A percentile compares a stretch with the other conserved stretches of the same genome.
These are phyloP conservation scores for Acridotheres tristis DNA, from an alignment of 2,797 vertebrate genomes.

Conservation along the genomic window DNA sequence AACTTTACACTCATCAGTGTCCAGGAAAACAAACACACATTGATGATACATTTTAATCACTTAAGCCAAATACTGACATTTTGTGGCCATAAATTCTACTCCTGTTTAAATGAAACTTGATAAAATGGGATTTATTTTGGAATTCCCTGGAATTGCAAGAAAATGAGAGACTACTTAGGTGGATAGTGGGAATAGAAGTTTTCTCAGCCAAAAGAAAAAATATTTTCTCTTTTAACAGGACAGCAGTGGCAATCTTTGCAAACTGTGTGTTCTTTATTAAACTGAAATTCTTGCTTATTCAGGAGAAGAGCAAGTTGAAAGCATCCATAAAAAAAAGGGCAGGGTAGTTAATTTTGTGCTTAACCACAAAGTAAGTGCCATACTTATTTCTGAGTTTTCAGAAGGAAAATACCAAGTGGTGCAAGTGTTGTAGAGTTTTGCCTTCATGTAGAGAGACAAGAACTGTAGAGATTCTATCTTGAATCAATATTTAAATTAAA, in stretches of 20 bases:
- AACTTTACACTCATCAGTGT: background rate
- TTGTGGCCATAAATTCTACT: background rate
- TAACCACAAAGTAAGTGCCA: constrained; percentile 76
- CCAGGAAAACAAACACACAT: background rate
- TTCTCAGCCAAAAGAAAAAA: background rate
- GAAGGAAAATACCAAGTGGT: background rate
- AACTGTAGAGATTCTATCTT: background rate
- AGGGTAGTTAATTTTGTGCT: constrained; percentile 78
- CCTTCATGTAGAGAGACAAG: background rate
- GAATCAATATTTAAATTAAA: background rate
- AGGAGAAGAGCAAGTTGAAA: constrained; percentile 79
- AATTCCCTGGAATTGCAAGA: background rate
- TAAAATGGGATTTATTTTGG: background rate
- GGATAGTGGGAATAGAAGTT: background rate
- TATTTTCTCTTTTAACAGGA: constrained; percentile 46
- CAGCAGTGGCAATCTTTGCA: constrained; percentile 77
- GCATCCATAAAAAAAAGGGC: constrained; percentile 75
- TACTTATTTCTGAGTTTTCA: background rate
- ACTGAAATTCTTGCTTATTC: constrained; percentile 74
- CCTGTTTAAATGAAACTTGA: background rate
- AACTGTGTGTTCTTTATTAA: constrained; percentile 79
- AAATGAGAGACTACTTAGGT: background rate
- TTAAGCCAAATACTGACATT: background rate
- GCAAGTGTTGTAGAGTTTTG: background rate
- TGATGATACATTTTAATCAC: background rate